Conservation (phyloP, 2,888 invertebrate species). For the Drosophila pegasa region DNA sequence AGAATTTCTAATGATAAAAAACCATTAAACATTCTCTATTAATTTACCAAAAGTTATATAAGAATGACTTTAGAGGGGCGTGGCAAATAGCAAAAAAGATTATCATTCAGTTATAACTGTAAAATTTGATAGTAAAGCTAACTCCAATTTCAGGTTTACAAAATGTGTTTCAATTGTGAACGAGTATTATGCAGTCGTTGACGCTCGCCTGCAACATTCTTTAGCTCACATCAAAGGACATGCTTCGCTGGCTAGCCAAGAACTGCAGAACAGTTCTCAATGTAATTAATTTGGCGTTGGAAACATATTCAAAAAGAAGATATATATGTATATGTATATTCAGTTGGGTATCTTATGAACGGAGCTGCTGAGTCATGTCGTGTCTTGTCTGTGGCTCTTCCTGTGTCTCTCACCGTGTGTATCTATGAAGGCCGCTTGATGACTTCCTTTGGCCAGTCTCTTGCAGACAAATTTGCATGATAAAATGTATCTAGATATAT, state of each 20-base stretch:
- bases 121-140: too few relatives aligned
- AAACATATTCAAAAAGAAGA: constrained; percentile 40
- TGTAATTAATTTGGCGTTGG: constrained; percentile 72
- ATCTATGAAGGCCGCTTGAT: constrained; percentile 42
- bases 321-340: background rate
- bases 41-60: too few relatives aligned
- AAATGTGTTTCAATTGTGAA: background rate
- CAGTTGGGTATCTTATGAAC: constrained; percentile 5
- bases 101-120: too few relatives aligned
- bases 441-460: constrained; percentile 63
- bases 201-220: background rate
- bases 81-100: too few relatives aligned
- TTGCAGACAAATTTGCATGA: constrained; percentile 66
- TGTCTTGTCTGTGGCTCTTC: constrained; percentile 61
- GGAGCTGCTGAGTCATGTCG: constrained; percentile 51
- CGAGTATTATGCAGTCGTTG: background rate
- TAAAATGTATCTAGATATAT: constrained; percentile 13
- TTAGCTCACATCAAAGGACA: constrained; percentile 64
- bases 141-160: too few relatives aligned
- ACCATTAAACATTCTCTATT: too few relatives aligned
- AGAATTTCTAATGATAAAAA: too few relatives aligned
- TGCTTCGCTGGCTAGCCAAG: constrained; percentile 60
- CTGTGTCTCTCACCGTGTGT: constrained; percentile 40
- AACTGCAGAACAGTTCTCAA: constrained; percentile 26
- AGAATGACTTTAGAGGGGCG: too few relatives aligned